Conservation (phyloP, 2,113 vertebrate species). For the Saguinus midas region DNA sequence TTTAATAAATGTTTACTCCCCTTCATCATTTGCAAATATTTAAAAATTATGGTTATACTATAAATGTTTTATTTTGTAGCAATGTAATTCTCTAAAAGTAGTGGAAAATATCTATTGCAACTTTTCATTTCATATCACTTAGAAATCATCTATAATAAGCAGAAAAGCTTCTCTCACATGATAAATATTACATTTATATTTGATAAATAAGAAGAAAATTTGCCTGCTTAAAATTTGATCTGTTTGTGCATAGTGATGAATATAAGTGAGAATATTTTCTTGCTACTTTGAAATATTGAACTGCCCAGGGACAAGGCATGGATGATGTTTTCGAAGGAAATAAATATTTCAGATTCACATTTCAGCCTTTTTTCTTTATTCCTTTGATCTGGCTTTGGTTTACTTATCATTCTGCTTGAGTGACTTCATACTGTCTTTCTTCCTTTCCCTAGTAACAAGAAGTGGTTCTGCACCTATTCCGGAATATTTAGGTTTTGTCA, state of each 20-base stretch:
- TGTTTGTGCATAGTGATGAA: conserved; percentile 80
- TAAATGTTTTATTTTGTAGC: conserved; percentile 42
- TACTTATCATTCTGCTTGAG: conserved; percentile 92
- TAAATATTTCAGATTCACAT: conserved; percentile 95
- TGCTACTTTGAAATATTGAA: conserved; percentile 82
- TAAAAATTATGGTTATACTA: conserved; percentile 50
- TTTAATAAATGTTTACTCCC: not conserved
- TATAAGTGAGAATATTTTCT: conserved; percentile 81
- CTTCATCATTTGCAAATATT: not conserved
- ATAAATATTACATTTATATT: conserved; percentile 72
- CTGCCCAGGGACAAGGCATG: conserved; percentile 83
- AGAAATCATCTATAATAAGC: conserved; percentile 66
- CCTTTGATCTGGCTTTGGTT: conserved; percentile 95
- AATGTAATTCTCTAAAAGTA: not conserved
- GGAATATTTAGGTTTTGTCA: conserved; percentile 38
- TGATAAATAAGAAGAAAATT: conserved; percentile 64
- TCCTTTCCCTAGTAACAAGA: conserved; percentile 78
- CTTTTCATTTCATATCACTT: conserved; percentile 59
- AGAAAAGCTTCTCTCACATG: conserved; percentile 47
- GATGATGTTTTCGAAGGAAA: conserved; percentile 91
- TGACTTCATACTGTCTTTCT: conserved; percentile 88
- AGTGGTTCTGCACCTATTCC: conserved; percentile 68
- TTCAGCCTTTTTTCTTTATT: conserved; percentile 88
- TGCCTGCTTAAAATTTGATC: conserved; percentile 71
- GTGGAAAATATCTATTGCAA: conserved; percentile 65